Base-by-base conservation (phyloP, 2,888 invertebrate genomes). In the Dascillus cervinus region DNA sequence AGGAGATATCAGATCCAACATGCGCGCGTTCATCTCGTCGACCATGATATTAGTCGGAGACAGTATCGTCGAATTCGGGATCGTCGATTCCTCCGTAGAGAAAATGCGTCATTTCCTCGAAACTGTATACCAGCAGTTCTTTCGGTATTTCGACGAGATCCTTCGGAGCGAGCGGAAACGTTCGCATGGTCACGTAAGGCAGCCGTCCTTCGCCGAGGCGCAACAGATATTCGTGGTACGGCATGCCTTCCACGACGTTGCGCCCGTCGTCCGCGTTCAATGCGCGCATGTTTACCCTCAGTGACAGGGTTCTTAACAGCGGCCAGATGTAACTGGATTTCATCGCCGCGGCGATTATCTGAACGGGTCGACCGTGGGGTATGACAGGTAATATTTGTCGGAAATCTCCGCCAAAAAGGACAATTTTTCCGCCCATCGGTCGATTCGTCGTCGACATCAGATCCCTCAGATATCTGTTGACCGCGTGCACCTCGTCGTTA, bases 371-470 rank as follows among this genome's bases (percentile, higher is more conserved):
- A 3, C 29, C 45, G 19, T 29, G 25, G 3, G 29, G 34, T 6
- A 42, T 29, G 3, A 44, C 34, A 3, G 44, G 46, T n/a, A 43
- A 24, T 5, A 32, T 22, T 39, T 46, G 44, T 11, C 42, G 28
- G 21, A 48, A 48, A 30, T 46, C 43, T 3, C 45, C 46, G 2
- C 43, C 44, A 3, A 48, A 15, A 5, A 47, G 23, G 2, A 45
- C 28, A n/a, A 34, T 14, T 31, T 43, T 46, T 3, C 41, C 44
- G 22, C 20, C 22, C 26, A 39, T 34, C 8, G 37, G 37, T 1
- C n/a, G n/a, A 11, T 8, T n/a, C 5, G 30, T 8, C 2, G 5
- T 20, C 1, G 13, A 17, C 24, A 24, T 33, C 3, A 37, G 3
- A 10, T 42, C 37, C 6, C 33, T 14, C 9, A 43, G 17, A 11